Conservation (phyloP, 2,888 invertebrate species). For the Drosophila greeni region DNA sequence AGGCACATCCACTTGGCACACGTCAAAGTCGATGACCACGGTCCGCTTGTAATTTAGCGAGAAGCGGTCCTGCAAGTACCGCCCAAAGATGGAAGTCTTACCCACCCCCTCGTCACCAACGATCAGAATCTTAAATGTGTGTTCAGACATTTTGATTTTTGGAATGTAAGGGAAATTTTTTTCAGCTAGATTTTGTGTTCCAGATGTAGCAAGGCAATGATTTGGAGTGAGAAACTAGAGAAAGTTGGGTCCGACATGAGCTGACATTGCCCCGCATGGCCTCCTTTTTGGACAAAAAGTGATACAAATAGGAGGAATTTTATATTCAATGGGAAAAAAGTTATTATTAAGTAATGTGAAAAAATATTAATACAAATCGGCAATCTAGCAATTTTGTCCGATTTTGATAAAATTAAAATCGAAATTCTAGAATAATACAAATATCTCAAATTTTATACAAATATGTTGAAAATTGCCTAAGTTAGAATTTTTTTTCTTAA, state of each 20-base stretch:
- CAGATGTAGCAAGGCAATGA: neutral
- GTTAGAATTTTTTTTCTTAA: no score
- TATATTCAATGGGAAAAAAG: no score
- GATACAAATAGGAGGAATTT: neutral
- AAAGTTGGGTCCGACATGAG: neutral
- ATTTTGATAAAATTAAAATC: no score
- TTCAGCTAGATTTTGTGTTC: neutral
- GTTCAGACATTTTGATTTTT: neutral
- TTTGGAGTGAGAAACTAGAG: neutral
- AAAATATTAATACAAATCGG: no score
- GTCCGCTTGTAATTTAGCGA: constrained; percentile 98
- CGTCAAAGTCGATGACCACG: constrained; percentile 95
- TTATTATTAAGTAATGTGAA: no score
- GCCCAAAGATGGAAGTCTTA: constrained; percentile 96
- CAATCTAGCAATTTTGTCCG: no score
- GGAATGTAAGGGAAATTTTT: neutral
- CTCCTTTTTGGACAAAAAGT: neutral
- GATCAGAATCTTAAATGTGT: constrained; percentile 94
- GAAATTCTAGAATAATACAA: no score
- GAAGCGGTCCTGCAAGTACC: constrained; percentile 99
- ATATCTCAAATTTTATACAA: no score
- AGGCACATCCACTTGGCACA: constrained; percentile 98
- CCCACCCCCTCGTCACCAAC: constrained; percentile 98
- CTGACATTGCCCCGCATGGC: neutral
- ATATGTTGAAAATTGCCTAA: no score